Conservation (phyloP, 2,888 invertebrate genomes). For the Lasioglossum figueresi region DNA sequence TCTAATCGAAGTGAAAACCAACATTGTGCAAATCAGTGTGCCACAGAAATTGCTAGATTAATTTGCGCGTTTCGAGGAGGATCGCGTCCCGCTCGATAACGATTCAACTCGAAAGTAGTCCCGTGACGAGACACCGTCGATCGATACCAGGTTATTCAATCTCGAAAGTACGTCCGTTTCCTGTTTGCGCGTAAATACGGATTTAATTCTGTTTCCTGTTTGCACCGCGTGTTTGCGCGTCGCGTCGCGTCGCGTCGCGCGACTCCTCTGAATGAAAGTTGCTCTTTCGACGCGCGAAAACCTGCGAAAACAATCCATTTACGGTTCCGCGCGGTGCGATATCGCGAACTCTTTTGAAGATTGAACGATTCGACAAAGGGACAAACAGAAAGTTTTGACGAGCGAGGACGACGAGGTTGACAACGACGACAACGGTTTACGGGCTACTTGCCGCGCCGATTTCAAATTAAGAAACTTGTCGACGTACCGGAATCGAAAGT, state of each 20-base stretch:
- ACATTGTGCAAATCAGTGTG: neutral
- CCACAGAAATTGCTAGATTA: neutral
- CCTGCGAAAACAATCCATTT: constrained; percentile 18
- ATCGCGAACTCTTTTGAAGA: neutral
- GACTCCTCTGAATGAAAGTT: constrained; percentile 64
- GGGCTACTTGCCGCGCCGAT: neutral
- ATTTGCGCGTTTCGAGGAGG: neutral
- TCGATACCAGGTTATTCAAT: constrained; percentile 72
- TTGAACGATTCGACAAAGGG: neutral
- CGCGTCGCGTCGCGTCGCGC: constrained; percentile 42
- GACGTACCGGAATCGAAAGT: neutral
- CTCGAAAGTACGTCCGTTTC: constrained; percentile 70
- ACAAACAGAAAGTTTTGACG: neutral
- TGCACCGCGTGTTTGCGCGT: constrained; percentile 67
- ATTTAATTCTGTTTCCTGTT: constrained; percentile 77
- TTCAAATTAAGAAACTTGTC: constrained; percentile 13
- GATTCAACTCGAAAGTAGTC: neutral
- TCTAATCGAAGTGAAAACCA: neutral
- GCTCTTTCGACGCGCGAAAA: constrained; percentile 59
- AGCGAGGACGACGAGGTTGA: neutral
- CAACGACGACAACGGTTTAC: neutral
- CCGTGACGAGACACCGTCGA: constrained; percentile 28
- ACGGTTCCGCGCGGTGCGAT: neutral
- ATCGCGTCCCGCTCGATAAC: neutral
- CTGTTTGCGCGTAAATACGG: constrained; percentile 76